A percentile compares a stretch with the other conserved stretches of the same genome.
These are phyloP conservation scores for Adineta ricciae DNA, from an alignment of 2,888 invertebrate genomes.

Conservation along the genomic window DNA sequence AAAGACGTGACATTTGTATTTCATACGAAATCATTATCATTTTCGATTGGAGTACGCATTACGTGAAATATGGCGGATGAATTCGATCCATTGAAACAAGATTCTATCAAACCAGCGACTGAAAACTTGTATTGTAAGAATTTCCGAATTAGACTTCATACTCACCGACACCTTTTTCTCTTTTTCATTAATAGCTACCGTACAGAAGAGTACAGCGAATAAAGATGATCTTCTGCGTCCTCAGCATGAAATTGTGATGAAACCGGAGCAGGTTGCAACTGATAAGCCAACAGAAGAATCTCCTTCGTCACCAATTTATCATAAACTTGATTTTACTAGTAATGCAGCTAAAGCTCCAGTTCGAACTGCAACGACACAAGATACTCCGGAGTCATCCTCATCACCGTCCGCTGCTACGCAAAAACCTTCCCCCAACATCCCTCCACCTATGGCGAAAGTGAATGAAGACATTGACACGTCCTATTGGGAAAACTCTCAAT, in stretches of 20 bases:
- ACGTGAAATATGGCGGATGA: neutral
- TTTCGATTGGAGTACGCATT: neutral
- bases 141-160: neutral
- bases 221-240: neutral
- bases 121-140: neutral
- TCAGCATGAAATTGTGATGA: neutral
- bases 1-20: neutral
- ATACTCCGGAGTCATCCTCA: neutral
- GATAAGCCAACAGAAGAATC: neutral
- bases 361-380: neutral
- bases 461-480: too few species aligned
- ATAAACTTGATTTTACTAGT: neutral
- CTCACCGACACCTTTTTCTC: neutral
- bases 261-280: neutral
- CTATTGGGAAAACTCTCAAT: too few species aligned
- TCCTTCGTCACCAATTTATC: neutral
- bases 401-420: neutral
- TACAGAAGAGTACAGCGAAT: neutral
- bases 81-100: neutral
- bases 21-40: neutral
- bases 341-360: neutral
- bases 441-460: too few species aligned
- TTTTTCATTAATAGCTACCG: neutral
- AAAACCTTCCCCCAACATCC: too few species aligned
- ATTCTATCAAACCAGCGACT: neutral